Evolutionary conservation across 2,797 vertebrate species (phyloP), one percentile per base, ranked within the genome.

Genomic region (Rhinichthys osculus): DNA sequence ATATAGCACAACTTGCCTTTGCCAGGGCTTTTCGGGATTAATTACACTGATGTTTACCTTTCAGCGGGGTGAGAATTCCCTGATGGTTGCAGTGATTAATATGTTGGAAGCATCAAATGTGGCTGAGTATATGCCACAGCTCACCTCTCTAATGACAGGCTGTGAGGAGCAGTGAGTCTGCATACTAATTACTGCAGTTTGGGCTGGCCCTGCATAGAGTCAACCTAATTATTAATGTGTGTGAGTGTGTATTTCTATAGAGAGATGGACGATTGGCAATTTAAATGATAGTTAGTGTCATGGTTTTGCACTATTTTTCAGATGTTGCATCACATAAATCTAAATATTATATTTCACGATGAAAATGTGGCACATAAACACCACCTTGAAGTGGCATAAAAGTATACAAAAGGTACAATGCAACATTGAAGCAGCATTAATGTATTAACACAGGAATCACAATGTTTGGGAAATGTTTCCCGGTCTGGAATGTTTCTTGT

Each of bases 121-220:
- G 40, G 23, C 59, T 44, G 89, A 90, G 92, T 92, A 76, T 89
- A 91, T 93, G 88, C 90, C 90, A 87, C 89, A 87, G 86, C 86
- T 89, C 80, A 72, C 77, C 81, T 89, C 85, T 88, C 88, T 84
- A 88, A 87, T 86, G 87, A 84, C 85, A 79, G 78, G 44, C 85
- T 79, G 77, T 91, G 85, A 87, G 81, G 87, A 88, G 78, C 78
- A 87, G 87, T 90, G 90, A 79, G 52, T 82, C 81, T 91, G 91
- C 90, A 93, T 92, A 90, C 87, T 90, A 90, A 92, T 86, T 64
- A 87, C 72, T 62, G 74, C 52, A 23, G 23, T 72, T 74, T 83
- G 67, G 81, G 82, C 81, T 82, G 72, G 87, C 72, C 81, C 76
- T 87, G 89, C 84, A 92, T 84, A 82, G 47, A 80, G 59, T 87